Percentiles rank a stretch among this genome's conserved stretches.
phyloP scores from a whole-genome alignment of 2,888 invertebrate species.

The Gryllus longicercus region DNA sequence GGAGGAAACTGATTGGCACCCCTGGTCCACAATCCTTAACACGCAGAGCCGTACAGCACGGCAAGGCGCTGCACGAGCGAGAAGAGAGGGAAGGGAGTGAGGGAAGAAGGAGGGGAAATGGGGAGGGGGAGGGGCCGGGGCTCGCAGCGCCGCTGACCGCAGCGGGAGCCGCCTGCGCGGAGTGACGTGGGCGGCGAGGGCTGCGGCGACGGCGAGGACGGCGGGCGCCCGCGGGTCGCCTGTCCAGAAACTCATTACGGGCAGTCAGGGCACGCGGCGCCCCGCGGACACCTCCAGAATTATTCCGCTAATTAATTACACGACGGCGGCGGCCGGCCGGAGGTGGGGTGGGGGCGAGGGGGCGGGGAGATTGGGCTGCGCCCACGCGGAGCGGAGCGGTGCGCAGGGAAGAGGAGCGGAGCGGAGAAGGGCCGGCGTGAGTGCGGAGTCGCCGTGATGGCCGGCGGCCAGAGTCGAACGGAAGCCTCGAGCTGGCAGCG shows the following conservation, averaged over 20 bases:
- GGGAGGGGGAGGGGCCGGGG: background rate
- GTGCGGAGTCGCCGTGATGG: too few relatives aligned
- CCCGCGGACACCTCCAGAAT: conserved; percentile 7
- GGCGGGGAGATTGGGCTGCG: background rate
- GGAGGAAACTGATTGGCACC: too few relatives aligned
- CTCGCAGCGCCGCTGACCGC: background rate
- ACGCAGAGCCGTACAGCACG: background rate
- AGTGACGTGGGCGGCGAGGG: background rate
- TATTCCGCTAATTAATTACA: conserved; percentile 17
- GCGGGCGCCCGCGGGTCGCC: background rate
- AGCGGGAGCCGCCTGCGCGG: background rate
- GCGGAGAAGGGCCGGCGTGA: background rate
- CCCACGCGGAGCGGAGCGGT: background rate
- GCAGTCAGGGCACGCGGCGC: background rate
- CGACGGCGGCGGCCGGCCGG: background rate
- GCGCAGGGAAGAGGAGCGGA: background rate
- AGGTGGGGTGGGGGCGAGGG: background rate
- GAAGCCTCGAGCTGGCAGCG: too few relatives aligned
- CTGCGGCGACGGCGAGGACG: background rate
- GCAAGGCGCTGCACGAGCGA: background rate
- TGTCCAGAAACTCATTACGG: conserved; percentile 4
- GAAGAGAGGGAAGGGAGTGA: background rate
- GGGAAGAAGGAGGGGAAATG: background rate
- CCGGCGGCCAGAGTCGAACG: too few relatives aligned
- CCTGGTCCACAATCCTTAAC: too few relatives aligned